A percentile compares a stretch with the other conserved stretches of the same genome.
Conservation (phyloP, 2,888 invertebrate species). For the Clistopyga incitator region DNA sequence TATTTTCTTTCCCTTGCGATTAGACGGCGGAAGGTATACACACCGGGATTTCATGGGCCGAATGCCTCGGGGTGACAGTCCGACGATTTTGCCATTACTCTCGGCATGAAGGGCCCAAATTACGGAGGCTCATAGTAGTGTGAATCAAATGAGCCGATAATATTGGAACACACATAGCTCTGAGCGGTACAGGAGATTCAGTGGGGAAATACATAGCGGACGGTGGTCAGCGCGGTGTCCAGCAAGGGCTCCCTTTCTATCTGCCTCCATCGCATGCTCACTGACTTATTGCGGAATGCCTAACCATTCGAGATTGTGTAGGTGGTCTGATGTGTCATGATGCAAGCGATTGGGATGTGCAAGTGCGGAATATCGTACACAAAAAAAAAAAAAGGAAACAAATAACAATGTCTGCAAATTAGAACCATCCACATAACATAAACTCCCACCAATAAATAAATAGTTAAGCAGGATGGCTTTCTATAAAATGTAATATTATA, state of each 20-base stretch:
- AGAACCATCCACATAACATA: too few species aligned
- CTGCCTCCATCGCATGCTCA: slow-evolving; percentile 57
- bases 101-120: slow-evolving; percentile 71
- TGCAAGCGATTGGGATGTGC: background rate
- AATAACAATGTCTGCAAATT: too few species aligned
- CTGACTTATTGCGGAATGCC: slow-evolving; percentile 79
- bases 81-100: slow-evolving; percentile 75
- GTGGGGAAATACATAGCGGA: slow-evolving; percentile 27
- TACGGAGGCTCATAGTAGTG: slow-evolving; percentile 74
- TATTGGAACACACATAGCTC: slow-evolving; percentile 79
- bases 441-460: too few species aligned
- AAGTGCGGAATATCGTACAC: background rate
- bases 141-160: slow-evolving; percentile 80
- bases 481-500: too few species aligned
- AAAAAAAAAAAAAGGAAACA: background rate
- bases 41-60: slow-evolving; percentile 32
- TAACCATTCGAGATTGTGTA: slow-evolving; percentile 72
- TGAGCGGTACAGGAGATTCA: slow-evolving; percentile 64
- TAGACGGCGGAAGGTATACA: slow-evolving; percentile 37
- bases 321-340: slow-evolving; percentile 70
- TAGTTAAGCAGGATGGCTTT: too few species aligned
- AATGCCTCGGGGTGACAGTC: slow-evolving; percentile 73
- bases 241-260: slow-evolving; percentile 33
- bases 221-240: slow-evolving; percentile 18
- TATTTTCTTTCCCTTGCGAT: slow-evolving; percentile 36